phyloP scores from a whole-genome alignment of 2,113 vertebrate species.

The Hypocryptadius cinnamomeus region DNA sequence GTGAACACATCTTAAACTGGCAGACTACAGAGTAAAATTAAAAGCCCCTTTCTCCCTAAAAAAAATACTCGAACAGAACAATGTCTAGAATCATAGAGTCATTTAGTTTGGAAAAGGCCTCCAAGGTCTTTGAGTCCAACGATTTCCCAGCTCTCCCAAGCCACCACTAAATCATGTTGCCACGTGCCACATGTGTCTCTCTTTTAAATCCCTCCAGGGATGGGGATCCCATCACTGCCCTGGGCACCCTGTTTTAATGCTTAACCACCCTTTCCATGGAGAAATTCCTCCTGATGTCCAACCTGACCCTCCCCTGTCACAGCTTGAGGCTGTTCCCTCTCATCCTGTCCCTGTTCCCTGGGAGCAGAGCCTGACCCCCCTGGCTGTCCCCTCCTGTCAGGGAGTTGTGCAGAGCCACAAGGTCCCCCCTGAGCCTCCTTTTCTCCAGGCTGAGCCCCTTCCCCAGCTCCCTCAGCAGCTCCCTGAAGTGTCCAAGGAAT shows the following conservation, averaged over 20 bases:
- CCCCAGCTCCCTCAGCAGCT: background rate
- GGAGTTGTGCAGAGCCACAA: background rate
- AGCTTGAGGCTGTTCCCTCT: rapidly evolving
- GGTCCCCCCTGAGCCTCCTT: background rate
- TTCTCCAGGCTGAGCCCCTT: background rate
- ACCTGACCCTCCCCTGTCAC: rapidly evolving
- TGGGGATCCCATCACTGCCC: background rate
- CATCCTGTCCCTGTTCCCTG: background rate
- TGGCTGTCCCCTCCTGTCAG: background rate
- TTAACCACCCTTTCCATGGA: background rate
- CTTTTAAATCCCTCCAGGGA: background rate
- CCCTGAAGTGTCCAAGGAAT: background rate
- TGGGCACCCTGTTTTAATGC: background rate
- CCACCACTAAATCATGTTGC: background rate
- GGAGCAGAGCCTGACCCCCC: rapidly evolving
- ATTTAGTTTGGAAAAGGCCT: background rate
- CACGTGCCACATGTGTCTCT: background rate
- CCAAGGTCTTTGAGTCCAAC: rapidly evolving
- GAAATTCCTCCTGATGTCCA: background rate
- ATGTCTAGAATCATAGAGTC: rapidly evolving
- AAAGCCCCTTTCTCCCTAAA: background rate
- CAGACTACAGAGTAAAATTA: background rate
- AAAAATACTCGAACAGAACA: background rate
- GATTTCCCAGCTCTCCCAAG: background rate
- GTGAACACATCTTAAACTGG: background rate